Conservation (phyloP, 2,888 invertebrate genomes). For the Agrotis segetum region DNA sequence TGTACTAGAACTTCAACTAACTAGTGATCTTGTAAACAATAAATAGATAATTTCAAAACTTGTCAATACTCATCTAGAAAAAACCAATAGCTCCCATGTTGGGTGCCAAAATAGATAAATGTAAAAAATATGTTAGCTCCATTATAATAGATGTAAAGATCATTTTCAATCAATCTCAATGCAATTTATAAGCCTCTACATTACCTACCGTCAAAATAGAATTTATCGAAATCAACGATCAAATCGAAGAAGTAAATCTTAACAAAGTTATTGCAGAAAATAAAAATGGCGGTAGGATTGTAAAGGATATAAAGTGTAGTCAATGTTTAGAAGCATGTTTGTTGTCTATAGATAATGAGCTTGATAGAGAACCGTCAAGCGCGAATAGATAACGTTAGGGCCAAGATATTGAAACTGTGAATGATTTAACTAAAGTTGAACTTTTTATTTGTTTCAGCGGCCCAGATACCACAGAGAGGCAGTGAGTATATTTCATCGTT, state of each 20-base stretch:
- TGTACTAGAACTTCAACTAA: not conserved
- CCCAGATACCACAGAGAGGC: conserved; percentile 97
- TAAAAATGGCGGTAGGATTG: conserved; percentile 63
- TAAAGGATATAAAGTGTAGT: conserved; percentile 72
- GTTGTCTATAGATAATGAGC: conserved; percentile 82
- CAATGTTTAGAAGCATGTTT: conserved; percentile 88
- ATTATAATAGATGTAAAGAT: conserved; percentile 50
- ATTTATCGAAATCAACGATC: not conserved
- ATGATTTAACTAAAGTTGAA: conserved; percentile 46
- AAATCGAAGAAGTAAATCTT: not conserved
- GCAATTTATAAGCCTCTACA: conserved; percentile 54
- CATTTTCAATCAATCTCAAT: conserved; percentile 40
- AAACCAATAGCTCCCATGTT: conserved; percentile 33
- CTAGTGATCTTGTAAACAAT: not conserved
- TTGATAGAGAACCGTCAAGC: conserved; percentile 64
- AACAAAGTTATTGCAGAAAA: not conserved
- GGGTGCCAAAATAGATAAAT: conserved; percentile 60
- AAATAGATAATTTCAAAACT: conserved; percentile 8
- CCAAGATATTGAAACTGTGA: not conserved
- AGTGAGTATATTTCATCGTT: conserved; percentile 92
- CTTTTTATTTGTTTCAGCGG: conserved; percentile 94
- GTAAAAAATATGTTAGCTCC: conserved; percentile 54
- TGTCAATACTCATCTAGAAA: conserved; percentile 30
- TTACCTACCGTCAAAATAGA: conserved; percentile 12
- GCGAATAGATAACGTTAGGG: conserved; percentile 36